Base-by-base conservation (phyloP, 2,888 invertebrate species). In the Acanthosepion esculentum region DNA sequence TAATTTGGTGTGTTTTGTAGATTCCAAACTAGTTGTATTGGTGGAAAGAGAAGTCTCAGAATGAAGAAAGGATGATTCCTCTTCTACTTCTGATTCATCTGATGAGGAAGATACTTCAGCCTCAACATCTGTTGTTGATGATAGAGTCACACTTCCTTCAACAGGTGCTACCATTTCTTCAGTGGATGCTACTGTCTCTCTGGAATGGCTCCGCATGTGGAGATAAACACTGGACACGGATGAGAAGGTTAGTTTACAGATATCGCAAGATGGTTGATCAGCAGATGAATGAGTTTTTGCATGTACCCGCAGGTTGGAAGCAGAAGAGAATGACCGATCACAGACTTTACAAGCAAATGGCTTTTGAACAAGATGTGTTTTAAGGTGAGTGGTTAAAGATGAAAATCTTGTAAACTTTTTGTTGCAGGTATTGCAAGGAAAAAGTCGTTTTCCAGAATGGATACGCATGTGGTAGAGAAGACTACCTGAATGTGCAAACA, bases 391-490 rank as follows among this genome's bases (percentile, higher is more conserved):
- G 10, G 78, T 78, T 78, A 78, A 33, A 78, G 78, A 78, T 33
- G 78, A 33, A 78, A 78, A 78, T 78, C 78, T 78, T n/a, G 78
- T 78, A 12, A 78, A 78, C n/a, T 78, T 78, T 78, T 78, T 78
- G 18, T 78, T 78, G n/a, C 78, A 78, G 12, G 78, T 78, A 23
- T 33, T 78, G n/a, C 78, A 78, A 12, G 78, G 78, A 78, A 78
- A 78, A n/a, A 78, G 78, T 12, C 78, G 78, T 33, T 78, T 78
- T 4, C n/a, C n/a, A n/a, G 78, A 78, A 78, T 78, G 78, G 78
- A 78, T 78, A 12, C 78, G 78, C 78, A 78, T 78, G 78, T 78
- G 78, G n/a, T 78, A 78, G 78, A 78, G 78, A 78, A 78, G 78
- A 15, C 78, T 78, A 15, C 78, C 78, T 5, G 78, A 78, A 78